phyloP scores from a whole-genome alignment of 2,113 vertebrate species.

The Pangasianodon gigas region DNA sequence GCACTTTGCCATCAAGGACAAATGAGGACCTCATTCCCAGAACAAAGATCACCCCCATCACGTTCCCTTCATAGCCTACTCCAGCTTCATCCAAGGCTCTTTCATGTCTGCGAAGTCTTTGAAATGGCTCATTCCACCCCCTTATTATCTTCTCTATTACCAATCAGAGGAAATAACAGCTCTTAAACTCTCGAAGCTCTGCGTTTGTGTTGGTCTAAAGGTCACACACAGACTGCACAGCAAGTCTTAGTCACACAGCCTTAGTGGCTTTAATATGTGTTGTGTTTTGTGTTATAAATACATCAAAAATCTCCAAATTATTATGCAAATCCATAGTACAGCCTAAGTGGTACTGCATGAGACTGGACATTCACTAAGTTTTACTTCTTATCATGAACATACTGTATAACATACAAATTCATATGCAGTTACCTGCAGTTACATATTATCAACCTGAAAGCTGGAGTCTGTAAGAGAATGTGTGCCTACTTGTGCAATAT shows the following conservation, averaged over 20 bases:
- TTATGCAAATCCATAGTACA: not conserved
- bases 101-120: conserved; percentile 65
- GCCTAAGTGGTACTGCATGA: not conserved
- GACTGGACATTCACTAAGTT: not conserved
- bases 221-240: conserved; percentile 45
- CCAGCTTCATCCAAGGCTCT: conserved; percentile 54
- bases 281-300: not conserved
- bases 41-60: conserved; percentile 45
- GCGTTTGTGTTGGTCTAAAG: conserved; percentile 50
- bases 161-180: conserved; percentile 71
- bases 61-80: conserved; percentile 1
- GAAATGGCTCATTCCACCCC: conserved; percentile 64
- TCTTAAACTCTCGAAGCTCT: conserved; percentile 58
- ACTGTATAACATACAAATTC: not conserved
- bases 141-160: conserved; percentile 62
- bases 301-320: not conserved
- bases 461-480: conserved; percentile 2
- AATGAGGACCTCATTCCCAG: conserved; percentile 29
- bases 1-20: conserved; percentile 40
- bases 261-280: conserved; percentile 19
- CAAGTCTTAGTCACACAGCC: conserved; percentile 16
- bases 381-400: not conserved
- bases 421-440: conserved; percentile 6
- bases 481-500: conserved; percentile 25
- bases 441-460: conserved; percentile 34